Conservation (phyloP, 2,113 vertebrate species). For the Murina feae region DNA sequence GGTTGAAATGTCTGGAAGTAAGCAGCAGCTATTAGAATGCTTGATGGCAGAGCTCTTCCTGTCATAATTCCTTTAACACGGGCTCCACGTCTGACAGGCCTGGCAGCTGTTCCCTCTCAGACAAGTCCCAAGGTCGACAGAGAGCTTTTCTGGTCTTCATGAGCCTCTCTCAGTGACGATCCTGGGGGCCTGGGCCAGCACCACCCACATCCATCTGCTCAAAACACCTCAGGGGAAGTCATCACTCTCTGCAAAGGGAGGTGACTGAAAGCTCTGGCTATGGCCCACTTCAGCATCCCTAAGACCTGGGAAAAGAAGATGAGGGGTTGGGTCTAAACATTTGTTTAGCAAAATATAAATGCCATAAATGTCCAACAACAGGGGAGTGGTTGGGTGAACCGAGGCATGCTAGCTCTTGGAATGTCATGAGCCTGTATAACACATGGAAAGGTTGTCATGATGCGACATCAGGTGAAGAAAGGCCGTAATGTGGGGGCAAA, state of each 20-base stretch:
- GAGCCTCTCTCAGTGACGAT: neutral
- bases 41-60: neutral
- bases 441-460: neutral
- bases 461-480: neutral
- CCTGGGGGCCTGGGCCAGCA: neutral
- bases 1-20: neutral
- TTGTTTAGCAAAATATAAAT: neutral
- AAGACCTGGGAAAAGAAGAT: neutral
- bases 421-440: rapidly evolving
- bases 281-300: neutral
- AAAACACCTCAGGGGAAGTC: neutral
- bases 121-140: neutral
- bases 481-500: neutral
- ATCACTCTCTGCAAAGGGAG: neutral
- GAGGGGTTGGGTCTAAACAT: neutral
- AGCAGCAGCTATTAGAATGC: neutral
- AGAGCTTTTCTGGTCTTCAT: neutral
- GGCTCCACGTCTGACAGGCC: neutral
- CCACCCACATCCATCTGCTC: neutral
- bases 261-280: neutral
- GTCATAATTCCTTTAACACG: neutral
- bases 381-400: neutral
- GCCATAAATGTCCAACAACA: neutral
- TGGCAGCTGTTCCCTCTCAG: neutral
- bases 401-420: neutral